phyloP scores from a whole-genome alignment of 2,113 vertebrate genomes.

The Hydropotes inermis region DNA sequence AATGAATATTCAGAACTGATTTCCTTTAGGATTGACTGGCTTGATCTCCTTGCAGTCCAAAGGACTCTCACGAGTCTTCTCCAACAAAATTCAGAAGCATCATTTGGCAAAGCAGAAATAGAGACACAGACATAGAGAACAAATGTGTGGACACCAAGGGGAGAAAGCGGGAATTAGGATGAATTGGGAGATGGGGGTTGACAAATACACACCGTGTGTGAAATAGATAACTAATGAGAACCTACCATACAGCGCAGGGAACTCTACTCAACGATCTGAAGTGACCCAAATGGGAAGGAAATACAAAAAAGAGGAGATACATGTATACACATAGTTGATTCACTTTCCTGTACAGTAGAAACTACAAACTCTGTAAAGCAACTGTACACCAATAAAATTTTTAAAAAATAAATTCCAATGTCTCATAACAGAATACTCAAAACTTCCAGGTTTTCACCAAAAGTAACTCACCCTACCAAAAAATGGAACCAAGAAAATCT shows the following conservation, averaged over 20 bases:
- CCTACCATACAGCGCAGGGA: not conserved
- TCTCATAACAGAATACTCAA: not conserved
- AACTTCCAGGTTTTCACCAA: not conserved
- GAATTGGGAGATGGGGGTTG: not conserved
- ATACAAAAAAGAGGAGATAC: not conserved
- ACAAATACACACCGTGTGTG: not conserved
- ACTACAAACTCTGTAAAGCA: not conserved
- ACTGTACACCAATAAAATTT: not conserved
- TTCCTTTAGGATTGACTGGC: not conserved
- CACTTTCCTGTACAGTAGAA: not conserved
- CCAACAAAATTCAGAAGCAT: not conserved
- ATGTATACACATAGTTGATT: not conserved
- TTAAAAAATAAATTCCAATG: not conserved
- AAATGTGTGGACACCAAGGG: not conserved
- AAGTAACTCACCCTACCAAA: not conserved
- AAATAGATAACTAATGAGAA: not conserved
- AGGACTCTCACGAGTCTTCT: not conserved
- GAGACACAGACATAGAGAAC: not conserved
- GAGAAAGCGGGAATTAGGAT: not conserved
- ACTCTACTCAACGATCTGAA: fast-evolving
- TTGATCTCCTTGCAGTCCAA: not conserved
- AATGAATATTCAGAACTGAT: not conserved
- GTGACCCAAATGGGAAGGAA: not conserved
- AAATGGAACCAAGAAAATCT: not conserved
- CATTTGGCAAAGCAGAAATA: not conserved